Conservation (phyloP, 2,797 vertebrate species). For the Phyllotis vaccarum region DNA sequence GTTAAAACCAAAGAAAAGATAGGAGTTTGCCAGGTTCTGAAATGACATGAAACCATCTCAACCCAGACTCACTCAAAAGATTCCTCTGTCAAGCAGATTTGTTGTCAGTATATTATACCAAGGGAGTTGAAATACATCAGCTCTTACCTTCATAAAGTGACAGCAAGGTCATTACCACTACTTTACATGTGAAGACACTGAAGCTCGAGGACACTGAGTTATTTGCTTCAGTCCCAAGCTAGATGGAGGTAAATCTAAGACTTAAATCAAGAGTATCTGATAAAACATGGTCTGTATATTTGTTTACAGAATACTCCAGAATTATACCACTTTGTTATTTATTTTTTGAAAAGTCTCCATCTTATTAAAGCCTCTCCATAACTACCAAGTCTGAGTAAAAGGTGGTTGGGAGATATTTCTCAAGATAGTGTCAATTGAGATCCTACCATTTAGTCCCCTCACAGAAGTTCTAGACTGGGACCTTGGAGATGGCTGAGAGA, state of each 20-base stretch:
- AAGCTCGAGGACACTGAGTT: background rate
- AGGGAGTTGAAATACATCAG: background rate
- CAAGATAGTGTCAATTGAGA: background rate
- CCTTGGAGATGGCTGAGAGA: background rate
- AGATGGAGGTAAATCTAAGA: background rate
- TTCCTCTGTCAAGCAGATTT: background rate
- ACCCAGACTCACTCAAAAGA: background rate
- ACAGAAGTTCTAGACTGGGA: background rate
- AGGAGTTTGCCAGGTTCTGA: background rate
- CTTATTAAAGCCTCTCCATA: conserved; percentile 25
- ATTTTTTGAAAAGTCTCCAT: background rate
- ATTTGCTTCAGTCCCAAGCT: background rate
- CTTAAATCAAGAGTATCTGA: background rate
- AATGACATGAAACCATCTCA: background rate
- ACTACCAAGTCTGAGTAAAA: background rate
- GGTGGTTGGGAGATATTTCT: background rate
- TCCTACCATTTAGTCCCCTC: no score
- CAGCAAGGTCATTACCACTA: background rate
- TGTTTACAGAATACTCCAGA: background rate
- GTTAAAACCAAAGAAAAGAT: background rate
- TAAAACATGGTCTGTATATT: background rate
- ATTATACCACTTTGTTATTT: conserved; percentile 30
- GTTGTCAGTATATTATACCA: background rate
- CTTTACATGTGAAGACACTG: conserved; percentile 25
- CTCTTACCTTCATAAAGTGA: background rate